A percentile compares a stretch with the other conserved stretches of the same genome.
Evolutionary conservation across 2,797 vertebrate species (phyloP).

Genomic region (Micropoecilia bifurca): DNA sequence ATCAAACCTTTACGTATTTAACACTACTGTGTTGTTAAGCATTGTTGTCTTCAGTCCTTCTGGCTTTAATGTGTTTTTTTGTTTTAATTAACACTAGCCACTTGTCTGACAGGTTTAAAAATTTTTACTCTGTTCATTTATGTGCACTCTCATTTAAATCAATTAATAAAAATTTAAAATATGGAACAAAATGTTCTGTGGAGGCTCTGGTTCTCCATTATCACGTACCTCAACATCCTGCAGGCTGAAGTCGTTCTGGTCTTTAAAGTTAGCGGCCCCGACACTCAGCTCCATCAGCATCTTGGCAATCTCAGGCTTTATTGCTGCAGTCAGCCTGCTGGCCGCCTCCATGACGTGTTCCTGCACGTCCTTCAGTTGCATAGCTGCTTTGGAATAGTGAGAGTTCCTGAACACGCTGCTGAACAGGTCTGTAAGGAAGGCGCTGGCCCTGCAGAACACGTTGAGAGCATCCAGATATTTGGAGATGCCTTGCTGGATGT

Average conservation of each 20-base stretch:
- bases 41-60: background rate
- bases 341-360: slow-evolving; percentile 99
- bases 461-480: slow-evolving; percentile 99
- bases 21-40: background rate
- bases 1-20: background rate
- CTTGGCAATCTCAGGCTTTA: slow-evolving; percentile 99
- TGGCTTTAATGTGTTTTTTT: background rate
- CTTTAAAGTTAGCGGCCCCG: slow-evolving; percentile 96
- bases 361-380: slow-evolving; percentile 99
- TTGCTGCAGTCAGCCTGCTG: slow-evolving; percentile 96
- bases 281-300: slow-evolving; percentile 99
- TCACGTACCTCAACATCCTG: slow-evolving; percentile 94
- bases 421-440: slow-evolving; percentile 98
- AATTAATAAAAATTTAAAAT: background rate
- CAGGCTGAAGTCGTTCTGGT: slow-evolving; percentile 98
- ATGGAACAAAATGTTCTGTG: background rate
- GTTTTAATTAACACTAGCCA: background rate
- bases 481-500: slow-evolving; percentile 99
- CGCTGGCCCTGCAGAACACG: slow-evolving; percentile 97
- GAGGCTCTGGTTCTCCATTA: background rate
- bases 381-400: slow-evolving; percentile 98
- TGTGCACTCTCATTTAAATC: background rate
- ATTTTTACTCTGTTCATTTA: background rate
- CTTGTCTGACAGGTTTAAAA: background rate
- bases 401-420: slow-evolving; percentile 98